A percentile compares a stretch with the other conserved stretches of the same genome.
phyloP scores from a whole-genome alignment of 2,113 vertebrate species.

The Redunca redunca region DNA sequence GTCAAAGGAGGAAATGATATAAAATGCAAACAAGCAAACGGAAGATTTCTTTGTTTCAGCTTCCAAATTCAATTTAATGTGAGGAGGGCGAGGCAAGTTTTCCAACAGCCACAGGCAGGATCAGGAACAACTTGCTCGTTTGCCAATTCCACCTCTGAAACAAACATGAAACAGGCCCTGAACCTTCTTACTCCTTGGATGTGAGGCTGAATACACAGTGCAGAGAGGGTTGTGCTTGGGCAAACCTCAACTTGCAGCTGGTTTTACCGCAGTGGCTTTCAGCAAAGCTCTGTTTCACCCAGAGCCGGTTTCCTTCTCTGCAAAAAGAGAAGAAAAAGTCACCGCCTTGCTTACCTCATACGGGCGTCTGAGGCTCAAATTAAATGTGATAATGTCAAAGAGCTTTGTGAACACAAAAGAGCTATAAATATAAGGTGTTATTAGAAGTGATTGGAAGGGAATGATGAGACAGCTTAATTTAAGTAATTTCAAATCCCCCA shows the following conservation, averaged over 20 bases:
- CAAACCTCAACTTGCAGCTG: neutral
- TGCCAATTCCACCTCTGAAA: slow-evolving; percentile 7
- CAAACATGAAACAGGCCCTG: neutral
- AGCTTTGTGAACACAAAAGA: slow-evolving; percentile 35
- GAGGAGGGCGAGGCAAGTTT: neutral
- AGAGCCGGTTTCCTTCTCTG: neutral
- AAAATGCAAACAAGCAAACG: neutral
- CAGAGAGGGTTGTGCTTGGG: neutral
- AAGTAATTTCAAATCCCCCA: slow-evolving; percentile 19
- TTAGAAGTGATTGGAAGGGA: slow-evolving; percentile 46
- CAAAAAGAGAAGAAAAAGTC: slow-evolving; percentile 9
- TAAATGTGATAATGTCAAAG: slow-evolving; percentile 36
- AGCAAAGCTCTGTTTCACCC: neutral
- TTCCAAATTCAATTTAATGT: neutral
- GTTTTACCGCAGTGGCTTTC: neutral
- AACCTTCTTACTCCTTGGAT: neutral
- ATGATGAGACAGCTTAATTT: slow-evolving; percentile 44
- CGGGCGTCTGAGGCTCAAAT: slow-evolving; percentile 36
- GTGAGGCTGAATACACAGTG: neutral
- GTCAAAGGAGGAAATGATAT: neutral
- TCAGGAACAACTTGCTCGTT: neutral
- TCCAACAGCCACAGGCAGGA: neutral
- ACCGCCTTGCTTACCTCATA: slow-evolving; percentile 46
- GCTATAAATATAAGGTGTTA: slow-evolving; percentile 30
- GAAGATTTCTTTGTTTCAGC: neutral